Percentiles rank a stretch among this genome's conserved stretches.
phyloP scores from a whole-genome alignment of 2,797 vertebrate species.

The Borostomias antarcticus region DNA sequence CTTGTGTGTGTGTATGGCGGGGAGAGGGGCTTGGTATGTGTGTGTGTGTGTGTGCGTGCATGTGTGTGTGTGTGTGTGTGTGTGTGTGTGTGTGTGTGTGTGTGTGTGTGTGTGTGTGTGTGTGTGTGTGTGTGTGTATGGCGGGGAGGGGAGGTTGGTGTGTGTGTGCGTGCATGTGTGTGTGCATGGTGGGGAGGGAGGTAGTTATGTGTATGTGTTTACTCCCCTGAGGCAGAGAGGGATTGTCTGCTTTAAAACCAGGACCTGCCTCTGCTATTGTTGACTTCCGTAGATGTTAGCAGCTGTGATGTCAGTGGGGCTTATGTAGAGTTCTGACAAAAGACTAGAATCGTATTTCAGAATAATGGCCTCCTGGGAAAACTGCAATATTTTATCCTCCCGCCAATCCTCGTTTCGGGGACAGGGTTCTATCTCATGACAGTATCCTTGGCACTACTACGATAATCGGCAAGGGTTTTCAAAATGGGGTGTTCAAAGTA shows the following conservation, averaged over 20 bases:
- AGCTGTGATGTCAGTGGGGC: slow-evolving; percentile 48
- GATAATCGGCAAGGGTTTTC: background rate
- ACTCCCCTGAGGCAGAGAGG: slow-evolving; percentile 57
- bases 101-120: slow-evolving; percentile 26
- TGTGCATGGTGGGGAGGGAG: slow-evolving; percentile 13
- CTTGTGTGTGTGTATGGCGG: slow-evolving; percentile 19
- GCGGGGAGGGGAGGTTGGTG: no score
- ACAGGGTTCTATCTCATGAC: no score
- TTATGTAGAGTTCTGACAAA: slow-evolving; percentile 20
- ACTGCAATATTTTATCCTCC: background rate
- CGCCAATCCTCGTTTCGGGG: background rate
- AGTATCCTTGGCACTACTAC: background rate
- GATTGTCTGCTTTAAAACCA: slow-evolving; percentile 46
- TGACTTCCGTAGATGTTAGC: slow-evolving; percentile 38
- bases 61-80: slow-evolving; percentile 12
- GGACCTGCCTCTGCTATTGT: slow-evolving; percentile 37
- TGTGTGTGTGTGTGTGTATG: slow-evolving; percentile 21
- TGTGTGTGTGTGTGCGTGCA: background rate
- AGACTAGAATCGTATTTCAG: slow-evolving; percentile 11
- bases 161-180: slow-evolving; percentile 21
- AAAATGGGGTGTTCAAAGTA: background rate
- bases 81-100: slow-evolving; percentile 15
- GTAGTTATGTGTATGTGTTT: slow-evolving; percentile 48
- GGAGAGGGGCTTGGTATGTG: no score
- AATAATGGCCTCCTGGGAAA: background rate